phyloP scores from a whole-genome alignment of 2,113 vertebrate genomes.

The Platichthys stellatus region DNA sequence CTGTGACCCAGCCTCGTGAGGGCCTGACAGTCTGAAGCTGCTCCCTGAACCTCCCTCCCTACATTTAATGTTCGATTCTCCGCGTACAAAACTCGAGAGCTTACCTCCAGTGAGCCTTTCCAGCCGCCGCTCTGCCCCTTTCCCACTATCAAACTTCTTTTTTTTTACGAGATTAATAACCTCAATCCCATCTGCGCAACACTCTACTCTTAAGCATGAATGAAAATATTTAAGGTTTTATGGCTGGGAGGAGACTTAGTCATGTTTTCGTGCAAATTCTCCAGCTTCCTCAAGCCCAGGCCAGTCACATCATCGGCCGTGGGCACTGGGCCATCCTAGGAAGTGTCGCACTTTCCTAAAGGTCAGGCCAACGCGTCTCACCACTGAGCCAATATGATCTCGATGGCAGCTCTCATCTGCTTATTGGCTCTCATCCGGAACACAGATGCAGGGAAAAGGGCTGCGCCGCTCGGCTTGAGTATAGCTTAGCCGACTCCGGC shows the following conservation, averaged over 20 bases:
- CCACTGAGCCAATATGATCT: constrained; percentile 66
- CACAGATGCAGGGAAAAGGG: constrained; percentile 55
- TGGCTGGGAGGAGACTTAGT: constrained; percentile 41
- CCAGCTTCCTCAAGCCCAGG: constrained; percentile 35
- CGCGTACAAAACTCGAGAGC: neutral
- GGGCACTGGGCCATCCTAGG: constrained; percentile 72
- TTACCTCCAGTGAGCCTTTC: too few relatives aligned
- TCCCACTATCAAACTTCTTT: constrained; percentile 7
- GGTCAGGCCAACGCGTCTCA: constrained; percentile 74
- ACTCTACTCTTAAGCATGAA: constrained; percentile 14
- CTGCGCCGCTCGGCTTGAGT: constrained; percentile 55
- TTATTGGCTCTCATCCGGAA: constrained; percentile 69
- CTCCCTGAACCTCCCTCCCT: constrained; percentile 5
- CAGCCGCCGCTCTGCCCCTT: constrained; percentile 11
- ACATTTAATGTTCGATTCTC: constrained; percentile 13
- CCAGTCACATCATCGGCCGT: constrained; percentile 50
- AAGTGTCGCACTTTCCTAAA: constrained; percentile 79
- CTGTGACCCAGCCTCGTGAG: neutral
- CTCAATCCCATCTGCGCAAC: constrained; percentile 26
- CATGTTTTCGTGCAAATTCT: constrained; percentile 34
- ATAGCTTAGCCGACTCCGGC: constrained; percentile 56
- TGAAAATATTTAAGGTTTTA: constrained; percentile 29
- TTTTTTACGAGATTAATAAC: constrained; percentile 11
- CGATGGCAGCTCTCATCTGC: constrained; percentile 71
- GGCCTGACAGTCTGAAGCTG: constrained; percentile 4